Conservation (phyloP, 2,113 vertebrate species). For the Phylloscopus trochiloides region DNA sequence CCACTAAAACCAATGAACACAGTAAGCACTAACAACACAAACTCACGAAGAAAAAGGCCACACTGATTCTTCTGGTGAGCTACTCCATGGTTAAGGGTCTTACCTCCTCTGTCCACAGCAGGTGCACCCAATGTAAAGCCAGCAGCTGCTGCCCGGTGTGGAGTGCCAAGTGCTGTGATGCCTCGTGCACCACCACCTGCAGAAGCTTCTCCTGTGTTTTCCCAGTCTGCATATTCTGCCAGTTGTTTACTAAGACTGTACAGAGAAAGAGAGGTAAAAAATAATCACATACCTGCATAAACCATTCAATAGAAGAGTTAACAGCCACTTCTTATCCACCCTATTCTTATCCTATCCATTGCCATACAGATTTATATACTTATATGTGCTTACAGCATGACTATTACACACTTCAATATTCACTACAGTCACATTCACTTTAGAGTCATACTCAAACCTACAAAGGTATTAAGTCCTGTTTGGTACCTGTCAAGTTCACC, state of each 20-base stretch:
- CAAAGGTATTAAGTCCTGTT: neutral
- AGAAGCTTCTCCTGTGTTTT: constrained; percentile 49
- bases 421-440: neutral
- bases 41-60: neutral
- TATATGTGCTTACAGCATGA: accelerated
- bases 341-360: neutral
- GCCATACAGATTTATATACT: neutral
- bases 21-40: neutral
- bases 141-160: constrained; percentile 43
- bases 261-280: neutral
- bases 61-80: neutral
- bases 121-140: constrained; percentile 78
- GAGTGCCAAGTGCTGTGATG: constrained; percentile 12
- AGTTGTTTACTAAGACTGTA: constrained; percentile 82
- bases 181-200: constrained; percentile 52
- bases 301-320: neutral
- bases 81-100: neutral
- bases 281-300: neutral
- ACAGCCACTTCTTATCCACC: neutral
- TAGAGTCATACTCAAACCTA: neutral
- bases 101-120: constrained; percentile 84
- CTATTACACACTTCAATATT: neutral
- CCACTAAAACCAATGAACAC: neutral
- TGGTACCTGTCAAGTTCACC: neutral
- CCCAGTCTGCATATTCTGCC: constrained; percentile 73